These are phyloP conservation scores for Petrophora chlorosata DNA, from an alignment of 2,888 invertebrate genomes.

Conservation along the genomic window DNA sequence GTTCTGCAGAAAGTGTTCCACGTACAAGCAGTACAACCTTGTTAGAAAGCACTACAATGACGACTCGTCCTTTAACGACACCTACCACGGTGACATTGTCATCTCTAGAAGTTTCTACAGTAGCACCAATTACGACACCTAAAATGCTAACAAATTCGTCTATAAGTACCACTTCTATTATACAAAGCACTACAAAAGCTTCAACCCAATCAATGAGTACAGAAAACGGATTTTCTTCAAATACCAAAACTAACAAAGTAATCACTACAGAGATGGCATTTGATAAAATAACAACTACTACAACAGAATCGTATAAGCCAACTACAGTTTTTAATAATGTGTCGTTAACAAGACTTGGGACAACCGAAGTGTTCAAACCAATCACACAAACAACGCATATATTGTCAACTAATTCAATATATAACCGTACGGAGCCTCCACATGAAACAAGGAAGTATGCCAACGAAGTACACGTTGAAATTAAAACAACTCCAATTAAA, in stretches of 20 bases:
- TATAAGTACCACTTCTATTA: neutral
- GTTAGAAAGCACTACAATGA: conserved; percentile 4
- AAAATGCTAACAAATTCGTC: conserved; percentile 26
- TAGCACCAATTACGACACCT: conserved; percentile 13
- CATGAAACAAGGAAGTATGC: conserved; percentile 29
- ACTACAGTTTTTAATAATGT: conserved; percentile 20
- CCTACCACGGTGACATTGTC: neutral
- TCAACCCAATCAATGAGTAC: neutral
- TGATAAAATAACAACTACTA: neutral
- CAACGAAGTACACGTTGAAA: conserved; percentile 27
- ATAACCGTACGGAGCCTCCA: conserved; percentile 49
- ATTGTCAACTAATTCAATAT: conserved; percentile 34
- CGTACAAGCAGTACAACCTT: neutral
- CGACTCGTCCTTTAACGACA: conserved; percentile 7
- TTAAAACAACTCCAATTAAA: conserved; percentile 29
- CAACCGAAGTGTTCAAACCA: conserved; percentile 17
- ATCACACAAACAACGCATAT: conserved; percentile 32
- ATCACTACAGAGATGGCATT: neutral
- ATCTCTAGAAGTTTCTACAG: conserved; percentile 1
- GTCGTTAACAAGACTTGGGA: conserved; percentile 29
- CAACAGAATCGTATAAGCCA: neutral
- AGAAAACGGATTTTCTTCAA: neutral
- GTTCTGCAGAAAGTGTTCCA: neutral
- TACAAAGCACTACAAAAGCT: neutral
- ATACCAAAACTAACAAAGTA: neutral